Evolutionary conservation across 2,113 vertebrate genomes (phyloP), one percentile per base, ranked within the genome.

Genomic region (Carassius gibelio): DNA sequence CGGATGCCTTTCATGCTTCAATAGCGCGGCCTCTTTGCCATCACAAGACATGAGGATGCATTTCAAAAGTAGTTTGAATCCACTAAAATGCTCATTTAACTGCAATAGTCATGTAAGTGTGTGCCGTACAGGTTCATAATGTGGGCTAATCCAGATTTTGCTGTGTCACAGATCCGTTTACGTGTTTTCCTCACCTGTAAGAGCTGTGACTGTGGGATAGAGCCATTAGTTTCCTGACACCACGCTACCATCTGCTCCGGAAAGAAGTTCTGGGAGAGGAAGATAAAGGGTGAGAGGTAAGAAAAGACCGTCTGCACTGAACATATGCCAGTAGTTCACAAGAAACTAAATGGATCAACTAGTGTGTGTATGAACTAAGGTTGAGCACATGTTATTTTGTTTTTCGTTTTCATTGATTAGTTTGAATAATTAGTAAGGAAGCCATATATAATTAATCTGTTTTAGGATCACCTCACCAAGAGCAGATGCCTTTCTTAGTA

Each of bases 161-260:
- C 38, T 23, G 26, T 21, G 57, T 55, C 48, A n/a, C 45, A 8
- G 61, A 75, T 68, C 64, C 42, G 34, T 34, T 45, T 85, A 42
- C 45, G 8, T 21, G 21, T 11, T 68, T 57, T 42, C 23, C 36
- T 81, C 48, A 99, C 98, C 97, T 99, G 97, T 90, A 99, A 87
- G 75, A 99, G 95, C 89, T 99, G 98, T 87, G 95, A 96, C 48
- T 96, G 96, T 86, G 95, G 96, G 90, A 97, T 97, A 57, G 93
- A 92, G 86, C 96, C 96, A 48, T 98, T 97, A 71, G 96, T 94
- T 91, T 97, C 97, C 89, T 99, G 97, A 92, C 97, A 99, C 97
- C 97, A 97, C 1, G 96, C 95, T 69, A 99, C 96, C 97, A 99
- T 99, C 89, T 99, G 97, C 75, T 99, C 98, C 7, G 98, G 98